Evolutionary conservation across 2,113 vertebrate genomes (phyloP).

Genomic region (Alectura lathami): DNA sequence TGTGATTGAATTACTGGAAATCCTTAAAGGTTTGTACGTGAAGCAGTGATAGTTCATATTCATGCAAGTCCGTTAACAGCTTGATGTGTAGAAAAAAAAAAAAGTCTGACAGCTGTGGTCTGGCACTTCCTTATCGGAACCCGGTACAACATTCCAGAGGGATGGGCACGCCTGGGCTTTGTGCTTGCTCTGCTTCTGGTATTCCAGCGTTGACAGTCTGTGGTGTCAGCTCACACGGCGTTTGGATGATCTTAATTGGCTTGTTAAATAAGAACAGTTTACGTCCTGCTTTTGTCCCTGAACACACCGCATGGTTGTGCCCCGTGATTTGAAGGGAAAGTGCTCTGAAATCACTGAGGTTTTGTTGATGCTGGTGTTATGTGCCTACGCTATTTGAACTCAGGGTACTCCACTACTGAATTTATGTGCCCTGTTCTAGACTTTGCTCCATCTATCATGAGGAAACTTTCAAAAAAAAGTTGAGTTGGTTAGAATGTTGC

Average conservation of each 20-base stretch:
- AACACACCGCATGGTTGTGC: not conserved
- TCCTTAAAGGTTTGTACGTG: not conserved
- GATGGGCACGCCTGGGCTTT: slow-evolving; percentile 29
- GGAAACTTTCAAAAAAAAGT: not conserved
- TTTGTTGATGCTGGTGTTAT: not conserved
- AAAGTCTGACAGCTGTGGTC: slow-evolving; percentile 64
- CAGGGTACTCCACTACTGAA: not conserved
- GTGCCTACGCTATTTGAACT: not conserved
- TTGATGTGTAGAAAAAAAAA: slow-evolving; percentile 23
- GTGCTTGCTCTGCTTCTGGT: slow-evolving; percentile 16
- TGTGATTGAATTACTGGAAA: not conserved
- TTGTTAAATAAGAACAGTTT: slow-evolving; percentile 17
- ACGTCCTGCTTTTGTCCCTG: not conserved
- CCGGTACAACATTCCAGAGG: slow-evolving; percentile 13
- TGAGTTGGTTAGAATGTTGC: not conserved
- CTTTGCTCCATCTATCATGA: not conserved
- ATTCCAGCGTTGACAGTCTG: slow-evolving; percentile 23
- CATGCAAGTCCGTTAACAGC: slow-evolving; percentile 10
- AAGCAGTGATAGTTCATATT: not conserved
- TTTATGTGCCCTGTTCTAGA: not conserved
- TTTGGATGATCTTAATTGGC: slow-evolving; percentile 36
- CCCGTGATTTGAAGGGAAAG: not conserved
- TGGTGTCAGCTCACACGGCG: not conserved
- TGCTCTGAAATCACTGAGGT: not conserved
- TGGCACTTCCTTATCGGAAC: slow-evolving; percentile 63